Conservation (phyloP, 2,113 vertebrate genomes). For the Amblyopsis rosae region DNA sequence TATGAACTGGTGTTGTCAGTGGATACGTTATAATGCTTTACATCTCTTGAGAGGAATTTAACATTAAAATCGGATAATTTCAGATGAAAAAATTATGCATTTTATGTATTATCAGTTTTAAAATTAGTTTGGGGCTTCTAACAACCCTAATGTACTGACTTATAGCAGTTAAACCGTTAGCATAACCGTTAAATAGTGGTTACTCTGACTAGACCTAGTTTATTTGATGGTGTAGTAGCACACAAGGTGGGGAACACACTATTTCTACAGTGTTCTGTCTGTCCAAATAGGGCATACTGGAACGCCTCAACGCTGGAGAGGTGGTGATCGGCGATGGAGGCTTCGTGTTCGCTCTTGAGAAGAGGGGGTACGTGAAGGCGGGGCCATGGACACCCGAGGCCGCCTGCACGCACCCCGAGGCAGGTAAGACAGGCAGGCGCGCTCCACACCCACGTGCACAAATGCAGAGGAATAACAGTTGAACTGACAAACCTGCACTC, state of each 20-base stretch:
- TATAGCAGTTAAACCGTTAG: background rate
- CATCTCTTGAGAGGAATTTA: background rate
- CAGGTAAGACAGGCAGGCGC: constrained; percentile 75
- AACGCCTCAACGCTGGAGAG: constrained; percentile 89
- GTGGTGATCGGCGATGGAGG: constrained; percentile 94
- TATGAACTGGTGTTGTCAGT: background rate
- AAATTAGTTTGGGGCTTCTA: too few species aligned
- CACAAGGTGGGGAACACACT: background rate
- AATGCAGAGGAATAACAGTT: background rate
- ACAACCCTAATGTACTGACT: background rate
- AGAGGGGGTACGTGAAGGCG: constrained; percentile 94
- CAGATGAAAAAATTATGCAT: background rate
- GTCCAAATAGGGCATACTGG: constrained; percentile 83
- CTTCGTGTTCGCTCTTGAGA: constrained; percentile 95
- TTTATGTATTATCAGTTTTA: too few species aligned
- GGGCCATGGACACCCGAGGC: constrained; percentile 98
- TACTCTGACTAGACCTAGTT: too few species aligned
- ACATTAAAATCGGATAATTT: background rate
- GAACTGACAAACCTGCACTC: background rate
- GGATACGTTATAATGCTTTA: background rate
- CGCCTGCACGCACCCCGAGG: constrained; percentile 89
- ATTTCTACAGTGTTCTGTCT: background rate
- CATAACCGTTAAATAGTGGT: background rate
- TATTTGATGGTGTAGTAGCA: background rate
- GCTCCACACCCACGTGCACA: background rate